Evolutionary conservation across 2,888 invertebrate genomes (phyloP).

Genomic region (Dryococelus australis): DNA sequence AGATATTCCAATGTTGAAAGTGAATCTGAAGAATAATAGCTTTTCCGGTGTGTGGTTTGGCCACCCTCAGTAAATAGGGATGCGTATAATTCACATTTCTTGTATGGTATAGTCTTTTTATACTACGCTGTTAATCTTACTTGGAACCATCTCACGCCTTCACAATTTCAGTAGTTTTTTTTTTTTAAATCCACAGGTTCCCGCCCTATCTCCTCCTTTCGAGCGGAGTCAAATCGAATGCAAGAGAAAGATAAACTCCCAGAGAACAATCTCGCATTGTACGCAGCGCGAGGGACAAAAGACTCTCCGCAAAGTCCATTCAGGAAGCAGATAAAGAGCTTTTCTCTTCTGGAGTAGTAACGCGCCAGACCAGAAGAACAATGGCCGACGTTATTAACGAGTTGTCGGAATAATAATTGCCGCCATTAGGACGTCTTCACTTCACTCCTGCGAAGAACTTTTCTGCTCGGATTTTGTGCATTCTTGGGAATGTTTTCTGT

Average conservation of each 20-base stretch:
- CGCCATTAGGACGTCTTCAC: too few species aligned
- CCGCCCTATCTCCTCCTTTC: not conserved
- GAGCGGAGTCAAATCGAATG: not conserved
- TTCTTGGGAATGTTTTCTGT: too few species aligned
- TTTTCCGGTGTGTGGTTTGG: too few species aligned
- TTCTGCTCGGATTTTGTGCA: too few species aligned
- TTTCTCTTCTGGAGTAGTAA: constrained; percentile 20
- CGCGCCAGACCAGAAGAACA: not conserved
- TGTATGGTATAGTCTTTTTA: too few species aligned
- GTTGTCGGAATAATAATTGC: constrained; percentile 19
- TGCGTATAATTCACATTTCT: too few species aligned
- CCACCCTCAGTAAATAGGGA: too few species aligned
- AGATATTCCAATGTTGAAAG: too few species aligned
- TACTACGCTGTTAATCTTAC: too few species aligned
- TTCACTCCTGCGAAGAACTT: too few species aligned
- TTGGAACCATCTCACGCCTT: not conserved
- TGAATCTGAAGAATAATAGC: too few species aligned
- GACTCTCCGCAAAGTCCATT: constrained; percentile 11
- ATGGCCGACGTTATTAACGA: constrained; percentile 17
- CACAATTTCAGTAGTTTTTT: not conserved
- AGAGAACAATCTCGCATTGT: not conserved
- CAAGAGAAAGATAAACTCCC: constrained; percentile 16
- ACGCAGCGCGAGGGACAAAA: not conserved
- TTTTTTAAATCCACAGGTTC: constrained; percentile 17
- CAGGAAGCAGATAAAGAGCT: constrained; percentile 19